These are phyloP conservation scores for Masnerella sp. DNA, from an alignment of 2,888 invertebrate genomes.

Conservation along the genomic window DNA sequence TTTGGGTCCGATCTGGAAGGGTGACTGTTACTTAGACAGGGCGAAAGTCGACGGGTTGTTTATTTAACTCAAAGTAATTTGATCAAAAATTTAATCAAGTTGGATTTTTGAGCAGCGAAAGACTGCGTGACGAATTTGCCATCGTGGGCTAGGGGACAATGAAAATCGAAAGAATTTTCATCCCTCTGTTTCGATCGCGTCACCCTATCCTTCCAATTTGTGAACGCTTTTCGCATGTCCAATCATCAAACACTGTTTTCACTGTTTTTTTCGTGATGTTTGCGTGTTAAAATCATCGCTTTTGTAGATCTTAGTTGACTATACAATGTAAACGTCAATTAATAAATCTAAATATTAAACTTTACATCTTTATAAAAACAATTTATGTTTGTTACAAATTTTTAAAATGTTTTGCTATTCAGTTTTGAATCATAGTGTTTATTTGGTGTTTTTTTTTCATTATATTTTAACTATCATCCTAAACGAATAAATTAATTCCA, in stretches of 20 bases:
- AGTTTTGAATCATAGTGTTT: too few species aligned
- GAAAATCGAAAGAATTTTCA: constrained; percentile 71
- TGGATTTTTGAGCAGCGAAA: constrained; percentile 74
- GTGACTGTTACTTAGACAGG: constrained; percentile 55
- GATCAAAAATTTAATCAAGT: constrained; percentile 78
- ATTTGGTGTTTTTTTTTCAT: too few species aligned
- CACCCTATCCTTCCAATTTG: constrained; percentile 43
- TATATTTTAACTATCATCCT: too few species aligned
- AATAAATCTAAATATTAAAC: neutral
- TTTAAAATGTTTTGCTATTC: too few species aligned
- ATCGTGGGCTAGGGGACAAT: constrained; percentile 67
- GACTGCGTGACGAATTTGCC: constrained; percentile 74
- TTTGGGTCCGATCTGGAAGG: constrained; percentile 40
- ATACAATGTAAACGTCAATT: neutral
- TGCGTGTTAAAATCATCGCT: neutral
- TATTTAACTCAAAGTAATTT: constrained; percentile 77
- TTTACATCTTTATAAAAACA: too few species aligned
- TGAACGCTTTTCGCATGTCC: constrained; percentile 53
- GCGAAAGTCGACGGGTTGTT: constrained; percentile 68
- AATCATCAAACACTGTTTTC: constrained; percentile 59
- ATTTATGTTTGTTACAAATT: too few species aligned
- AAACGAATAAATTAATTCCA: too few species aligned
- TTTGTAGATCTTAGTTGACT: neutral
- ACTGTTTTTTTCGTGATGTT: constrained; percentile 31
- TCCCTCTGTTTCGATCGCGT: constrained; percentile 37